Conservation (phyloP, 1,140 invertebrate species). For the Laupala kohalensis region DNA sequence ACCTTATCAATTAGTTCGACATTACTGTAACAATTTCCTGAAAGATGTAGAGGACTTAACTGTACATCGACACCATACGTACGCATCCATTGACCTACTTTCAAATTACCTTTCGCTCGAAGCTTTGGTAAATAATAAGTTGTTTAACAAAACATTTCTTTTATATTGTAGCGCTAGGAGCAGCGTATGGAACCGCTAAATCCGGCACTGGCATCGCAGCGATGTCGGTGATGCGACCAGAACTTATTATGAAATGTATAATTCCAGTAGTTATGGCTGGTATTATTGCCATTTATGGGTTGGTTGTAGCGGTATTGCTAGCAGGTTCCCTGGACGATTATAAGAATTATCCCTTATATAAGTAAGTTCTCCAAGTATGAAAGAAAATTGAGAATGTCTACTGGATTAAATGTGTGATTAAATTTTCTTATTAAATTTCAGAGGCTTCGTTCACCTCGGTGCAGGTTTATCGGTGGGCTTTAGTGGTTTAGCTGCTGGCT, state of each 20-base stretch:
- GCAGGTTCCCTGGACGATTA: slow-evolving; percentile 57
- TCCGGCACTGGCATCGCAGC: slow-evolving; percentile 98
- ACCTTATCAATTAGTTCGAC: background rate
- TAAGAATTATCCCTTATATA: slow-evolving; percentile 64
- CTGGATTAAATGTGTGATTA: background rate
- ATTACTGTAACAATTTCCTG: background rate
- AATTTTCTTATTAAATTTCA: slow-evolving; percentile 31
- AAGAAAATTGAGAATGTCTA: background rate
- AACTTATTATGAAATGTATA: slow-evolving; percentile 99
- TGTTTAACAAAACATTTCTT: slow-evolving; percentile 14
- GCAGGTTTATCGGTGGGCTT: slow-evolving; percentile 95
- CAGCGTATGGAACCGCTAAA: slow-evolving; percentile 98
- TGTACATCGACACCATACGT: background rate
- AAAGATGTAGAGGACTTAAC: background rate
- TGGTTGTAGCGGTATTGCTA: slow-evolving; percentile 97
- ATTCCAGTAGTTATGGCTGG: slow-evolving; percentile 99
- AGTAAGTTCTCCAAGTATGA: slow-evolving; percentile 43
- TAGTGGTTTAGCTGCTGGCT: slow-evolving; percentile 77
- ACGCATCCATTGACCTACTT: background rate
- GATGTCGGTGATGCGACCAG: slow-evolving; percentile 99
- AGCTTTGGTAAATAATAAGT: background rate
- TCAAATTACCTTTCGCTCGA: background rate
- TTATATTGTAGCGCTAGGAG: slow-evolving; percentile 76
- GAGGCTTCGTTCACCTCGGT: slow-evolving; percentile 93
- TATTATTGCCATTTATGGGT: slow-evolving; percentile 99